These are phyloP conservation scores for Trichonephila inaurata DNA, from an alignment of 1,140 invertebrate genomes.

Conservation along the genomic window DNA sequence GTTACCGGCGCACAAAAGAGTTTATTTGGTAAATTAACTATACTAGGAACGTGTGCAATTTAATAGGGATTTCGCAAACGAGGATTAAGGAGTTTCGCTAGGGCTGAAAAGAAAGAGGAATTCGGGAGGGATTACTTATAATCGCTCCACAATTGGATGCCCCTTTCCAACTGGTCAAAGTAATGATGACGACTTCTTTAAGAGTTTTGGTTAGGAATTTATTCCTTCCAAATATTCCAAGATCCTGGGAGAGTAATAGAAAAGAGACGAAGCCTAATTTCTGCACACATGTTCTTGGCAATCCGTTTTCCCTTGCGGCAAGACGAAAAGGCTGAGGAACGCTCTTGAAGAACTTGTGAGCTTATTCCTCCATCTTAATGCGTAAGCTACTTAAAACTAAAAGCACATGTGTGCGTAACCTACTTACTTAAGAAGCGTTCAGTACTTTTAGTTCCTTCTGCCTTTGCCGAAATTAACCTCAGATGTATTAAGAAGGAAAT, in stretches of 20 bases:
- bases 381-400: conserved; percentile 36
- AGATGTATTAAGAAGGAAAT: neutral
- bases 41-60: conserved; percentile 36
- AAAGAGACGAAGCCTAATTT: conserved; percentile 3
- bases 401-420: neutral
- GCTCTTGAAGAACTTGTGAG: neutral
- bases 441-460: neutral
- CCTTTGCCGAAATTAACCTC: neutral
- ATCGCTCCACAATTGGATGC: conserved; percentile 55
- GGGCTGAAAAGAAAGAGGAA: conserved; percentile 48
- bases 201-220: conserved; percentile 53
- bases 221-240: conserved; percentile 35
- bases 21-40: conserved; percentile 65
- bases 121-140: conserved; percentile 51
- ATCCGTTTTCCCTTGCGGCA: conserved; percentile 6
- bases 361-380: conserved; percentile 32
- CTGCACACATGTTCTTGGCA: neutral
- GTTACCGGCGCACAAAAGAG: conserved; percentile 47
- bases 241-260: conserved; percentile 28
- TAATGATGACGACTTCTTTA: conserved; percentile 60
- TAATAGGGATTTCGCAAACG: conserved; percentile 46
- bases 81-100: conserved; percentile 16
- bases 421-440: neutral
- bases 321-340: neutral
- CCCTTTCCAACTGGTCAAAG: conserved; percentile 5